Evolutionary conservation across 1,140 invertebrate species (phyloP).

Genomic region (Neodiprion fabricii): DNA sequence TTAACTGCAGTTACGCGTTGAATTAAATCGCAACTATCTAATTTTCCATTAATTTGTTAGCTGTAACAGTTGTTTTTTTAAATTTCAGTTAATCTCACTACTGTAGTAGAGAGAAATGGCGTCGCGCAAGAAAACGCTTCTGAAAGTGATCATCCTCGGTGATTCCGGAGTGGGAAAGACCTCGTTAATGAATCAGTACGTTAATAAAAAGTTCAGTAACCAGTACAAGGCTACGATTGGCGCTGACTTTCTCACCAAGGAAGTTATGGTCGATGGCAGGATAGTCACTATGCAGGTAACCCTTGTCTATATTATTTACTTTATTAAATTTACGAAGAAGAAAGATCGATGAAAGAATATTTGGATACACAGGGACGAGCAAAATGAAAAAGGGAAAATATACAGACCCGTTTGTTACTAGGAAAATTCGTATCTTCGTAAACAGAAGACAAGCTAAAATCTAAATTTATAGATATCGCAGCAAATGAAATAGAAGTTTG

Average conservation of each 20-base stretch:
- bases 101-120: slow-evolving; percentile 69
- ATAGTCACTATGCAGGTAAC: slow-evolving; percentile 98
- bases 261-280: slow-evolving; percentile 97
- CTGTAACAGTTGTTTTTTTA: not conserved
- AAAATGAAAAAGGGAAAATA: too few relatives aligned
- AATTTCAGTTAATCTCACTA: not conserved
- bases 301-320: not conserved
- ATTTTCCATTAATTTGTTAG: too few relatives aligned
- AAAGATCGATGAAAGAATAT: too few relatives aligned
- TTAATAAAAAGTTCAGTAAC: slow-evolving; percentile 99
- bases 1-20: too few relatives aligned
- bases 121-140: slow-evolving; percentile 92
- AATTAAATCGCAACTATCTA: too few relatives aligned
- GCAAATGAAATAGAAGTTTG: too few relatives aligned
- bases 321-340: not conserved
- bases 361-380: too few relatives aligned
- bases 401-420: too few relatives aligned
- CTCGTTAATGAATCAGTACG: slow-evolving; percentile 99
- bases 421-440: too few relatives aligned
- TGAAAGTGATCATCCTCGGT: slow-evolving; percentile 98
- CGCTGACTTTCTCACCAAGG: slow-evolving; percentile 99
- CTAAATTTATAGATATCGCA: too few relatives aligned
- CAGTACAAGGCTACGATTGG: slow-evolving; percentile 99
- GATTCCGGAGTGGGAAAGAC: slow-evolving; percentile 99
- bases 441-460: too few relatives aligned